Conservation (phyloP, 2,797 vertebrate species). For the Avahi laniger region DNA sequence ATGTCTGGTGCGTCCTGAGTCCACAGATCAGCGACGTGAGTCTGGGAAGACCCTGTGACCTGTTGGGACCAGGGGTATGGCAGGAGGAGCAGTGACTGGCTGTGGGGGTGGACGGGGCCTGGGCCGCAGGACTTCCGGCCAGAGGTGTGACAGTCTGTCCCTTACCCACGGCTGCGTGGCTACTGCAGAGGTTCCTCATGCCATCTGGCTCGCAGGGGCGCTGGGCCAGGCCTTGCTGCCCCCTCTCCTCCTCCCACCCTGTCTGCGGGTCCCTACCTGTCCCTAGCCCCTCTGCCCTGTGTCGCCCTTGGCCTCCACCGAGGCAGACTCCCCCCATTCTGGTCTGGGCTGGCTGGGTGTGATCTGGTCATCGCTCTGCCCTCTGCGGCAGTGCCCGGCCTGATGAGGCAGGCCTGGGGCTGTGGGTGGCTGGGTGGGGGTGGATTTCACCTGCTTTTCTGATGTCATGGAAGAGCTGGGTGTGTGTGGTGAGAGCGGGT, state of each 20-base stretch:
- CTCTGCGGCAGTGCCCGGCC: background rate
- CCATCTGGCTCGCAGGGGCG: background rate
- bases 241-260: too few relatives aligned
- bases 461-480: background rate
- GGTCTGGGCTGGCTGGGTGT: background rate
- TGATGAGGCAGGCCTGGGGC: too few relatives aligned
- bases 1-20: background rate
- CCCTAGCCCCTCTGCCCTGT: background rate
- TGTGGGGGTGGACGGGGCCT: background rate
- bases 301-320: background rate
- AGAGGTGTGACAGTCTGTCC: fast-evolving
- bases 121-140: background rate
- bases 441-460: background rate
- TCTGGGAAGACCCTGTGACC: background rate
- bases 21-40: fast-evolving
- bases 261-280: background rate
- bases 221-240: background rate
- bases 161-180: background rate
- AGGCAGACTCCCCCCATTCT: background rate
- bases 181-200: fast-evolving
- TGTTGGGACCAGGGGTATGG: fast-evolving
- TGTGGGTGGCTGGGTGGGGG: fast-evolving
- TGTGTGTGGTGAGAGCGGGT: background rate
- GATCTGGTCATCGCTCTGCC: background rate
- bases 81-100: background rate